These are phyloP conservation scores for Conopomorpha cramerella DNA, from an alignment of 1,140 invertebrate species.

Conservation along the genomic window DNA sequence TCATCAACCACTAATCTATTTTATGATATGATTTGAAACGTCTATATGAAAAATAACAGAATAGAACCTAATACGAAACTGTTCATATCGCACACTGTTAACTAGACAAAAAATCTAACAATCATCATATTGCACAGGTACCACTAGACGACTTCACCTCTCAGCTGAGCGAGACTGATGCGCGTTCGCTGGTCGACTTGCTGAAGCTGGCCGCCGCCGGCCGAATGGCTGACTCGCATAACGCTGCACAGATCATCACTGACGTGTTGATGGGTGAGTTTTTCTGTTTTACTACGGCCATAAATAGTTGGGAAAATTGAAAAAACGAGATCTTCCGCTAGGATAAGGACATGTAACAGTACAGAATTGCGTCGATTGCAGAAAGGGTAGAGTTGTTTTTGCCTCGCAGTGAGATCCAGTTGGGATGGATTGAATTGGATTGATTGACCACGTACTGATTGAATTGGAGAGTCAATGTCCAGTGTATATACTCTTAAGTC, in stretches of 20 bases:
- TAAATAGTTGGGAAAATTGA: too few relatives aligned
- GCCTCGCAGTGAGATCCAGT: neutral
- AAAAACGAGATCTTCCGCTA: constrained; percentile 3
- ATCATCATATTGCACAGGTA: too few relatives aligned
- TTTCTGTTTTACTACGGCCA: too few relatives aligned
- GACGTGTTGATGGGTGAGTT: constrained; percentile 65
- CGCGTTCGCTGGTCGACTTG: constrained; percentile 82
- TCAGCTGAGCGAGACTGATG: constrained; percentile 79
- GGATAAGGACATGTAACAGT: neutral
- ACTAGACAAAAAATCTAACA: too few relatives aligned
- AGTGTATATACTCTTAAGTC: neutral
- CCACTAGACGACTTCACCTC: constrained; percentile 81
- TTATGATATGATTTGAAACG: too few relatives aligned
- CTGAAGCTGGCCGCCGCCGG: constrained; percentile 84
- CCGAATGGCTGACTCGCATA: constrained; percentile 70
- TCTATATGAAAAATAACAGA: too few relatives aligned
- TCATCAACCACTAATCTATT: too few relatives aligned
- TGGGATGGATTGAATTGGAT: neutral
- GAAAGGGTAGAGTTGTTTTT: too few relatives aligned
- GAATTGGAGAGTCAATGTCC: neutral
- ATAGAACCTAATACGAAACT: too few relatives aligned
- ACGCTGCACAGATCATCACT: constrained; percentile 68
- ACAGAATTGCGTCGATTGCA: constrained; percentile 23
- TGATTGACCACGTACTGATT: neutral
- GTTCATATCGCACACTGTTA: too few relatives aligned